These are phyloP conservation scores for Neodiprion virginianus DNA, from an alignment of 1,140 invertebrate species.

Conservation along the genomic window DNA sequence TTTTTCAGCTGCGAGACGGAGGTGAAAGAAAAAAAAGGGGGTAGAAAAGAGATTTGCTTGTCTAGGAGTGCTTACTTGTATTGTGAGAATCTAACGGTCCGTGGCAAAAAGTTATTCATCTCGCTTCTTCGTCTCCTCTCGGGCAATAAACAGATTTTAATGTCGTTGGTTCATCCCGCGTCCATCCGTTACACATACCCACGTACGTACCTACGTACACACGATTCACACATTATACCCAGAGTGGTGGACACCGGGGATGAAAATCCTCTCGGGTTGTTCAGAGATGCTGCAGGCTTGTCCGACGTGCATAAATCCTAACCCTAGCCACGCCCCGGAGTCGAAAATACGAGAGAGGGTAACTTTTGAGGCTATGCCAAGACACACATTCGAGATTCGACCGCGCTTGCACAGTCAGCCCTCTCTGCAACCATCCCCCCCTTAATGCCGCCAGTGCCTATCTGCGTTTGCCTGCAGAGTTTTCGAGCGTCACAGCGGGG, in stretches of 20 bases:
- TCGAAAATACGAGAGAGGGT: constrained; percentile 12
- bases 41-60: too few species aligned
- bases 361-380: constrained; percentile 11
- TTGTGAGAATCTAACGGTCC: background rate
- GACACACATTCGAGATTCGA: background rate
- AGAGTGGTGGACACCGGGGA: background rate
- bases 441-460: too few species aligned
- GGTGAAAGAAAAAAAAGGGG: too few species aligned
- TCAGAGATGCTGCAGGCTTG: background rate
- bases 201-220: too few species aligned
- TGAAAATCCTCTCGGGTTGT: background rate
- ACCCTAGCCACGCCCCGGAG: background rate
- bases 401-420: background rate
- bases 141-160: background rate
- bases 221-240: too few species aligned
- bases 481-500: too few species aligned
- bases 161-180: background rate
- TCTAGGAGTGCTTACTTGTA: too few species aligned
- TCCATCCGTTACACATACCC: too few species aligned
- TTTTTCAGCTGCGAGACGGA: too few species aligned
- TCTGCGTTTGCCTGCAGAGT: too few species aligned
- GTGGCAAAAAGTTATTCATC: background rate
- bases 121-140: background rate
- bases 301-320: constrained; percentile 4
- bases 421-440: background rate